A percentile compares a stretch with the other conserved stretches of the same genome.
Evolutionary conservation across 2,113 vertebrate genomes (phyloP).

Genomic region (Pristiophorus japonicus): DNA sequence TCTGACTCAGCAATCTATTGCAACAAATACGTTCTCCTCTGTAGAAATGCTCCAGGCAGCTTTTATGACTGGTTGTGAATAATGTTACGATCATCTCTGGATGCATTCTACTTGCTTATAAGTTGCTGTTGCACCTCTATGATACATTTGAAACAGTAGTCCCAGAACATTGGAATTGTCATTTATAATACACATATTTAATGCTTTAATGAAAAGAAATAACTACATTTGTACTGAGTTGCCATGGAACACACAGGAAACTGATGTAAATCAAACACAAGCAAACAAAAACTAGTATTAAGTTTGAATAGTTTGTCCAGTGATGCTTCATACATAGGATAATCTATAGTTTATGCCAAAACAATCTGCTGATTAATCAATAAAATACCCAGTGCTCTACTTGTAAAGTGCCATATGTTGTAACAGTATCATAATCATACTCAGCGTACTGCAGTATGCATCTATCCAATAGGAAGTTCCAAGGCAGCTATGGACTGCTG

Average conservation of each 20-base stretch:
- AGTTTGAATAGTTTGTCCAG: not conserved
- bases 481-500: constrained; percentile 11
- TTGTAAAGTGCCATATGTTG: constrained; percentile 32
- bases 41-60: not conserved
- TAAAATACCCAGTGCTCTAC: constrained; percentile 18
- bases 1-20: not conserved
- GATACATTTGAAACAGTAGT: not conserved
- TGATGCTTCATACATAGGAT: not conserved
- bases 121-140: not conserved
- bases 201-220: not conserved
- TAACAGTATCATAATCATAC: constrained; percentile 7
- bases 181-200: constrained; percentile 21
- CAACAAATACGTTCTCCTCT: not conserved
- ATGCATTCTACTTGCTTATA: not conserved
- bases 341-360: not conserved
- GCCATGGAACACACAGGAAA: not conserved
- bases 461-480: constrained; percentile 12
- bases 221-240: constrained; percentile 17
- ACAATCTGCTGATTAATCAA: constrained; percentile 21
- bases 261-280: not conserved
- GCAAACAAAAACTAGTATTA: not conserved
- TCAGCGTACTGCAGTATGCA: not conserved
- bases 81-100: not conserved
- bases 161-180: not conserved
- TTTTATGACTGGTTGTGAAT: constrained; percentile 11